Percentiles rank a stretch among this genome's conserved stretches.
Evolutionary conservation across 2,797 vertebrate species (phyloP).

Genomic region (Sciaenops ocellatus): DNA sequence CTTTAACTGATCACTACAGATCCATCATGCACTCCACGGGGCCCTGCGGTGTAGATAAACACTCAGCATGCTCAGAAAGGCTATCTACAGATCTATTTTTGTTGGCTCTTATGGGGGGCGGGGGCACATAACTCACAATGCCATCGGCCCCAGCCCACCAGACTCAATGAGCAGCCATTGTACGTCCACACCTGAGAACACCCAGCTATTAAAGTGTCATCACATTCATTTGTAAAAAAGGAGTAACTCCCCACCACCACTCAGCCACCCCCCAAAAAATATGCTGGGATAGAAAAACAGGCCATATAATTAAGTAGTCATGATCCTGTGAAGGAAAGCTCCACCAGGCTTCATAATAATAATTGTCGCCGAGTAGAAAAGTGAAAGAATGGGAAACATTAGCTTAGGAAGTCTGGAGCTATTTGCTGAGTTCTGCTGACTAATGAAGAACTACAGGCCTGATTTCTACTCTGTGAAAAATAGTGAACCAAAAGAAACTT

Average conservation of each 20-base stretch:
- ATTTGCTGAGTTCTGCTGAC: constrained; percentile 22
- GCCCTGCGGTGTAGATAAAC: constrained; percentile 71
- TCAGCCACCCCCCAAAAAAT: constrained; percentile 21
- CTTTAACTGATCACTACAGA: constrained; percentile 95
- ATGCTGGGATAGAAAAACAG: constrained; percentile 46
- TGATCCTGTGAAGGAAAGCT: constrained; percentile 48
- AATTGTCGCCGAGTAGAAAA: constrained; percentile 38
- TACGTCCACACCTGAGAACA: constrained; percentile 73
- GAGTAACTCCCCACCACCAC: constrained; percentile 25
- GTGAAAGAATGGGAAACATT: constrained; percentile 29
- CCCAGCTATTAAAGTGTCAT: constrained; percentile 82
- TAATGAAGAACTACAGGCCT: constrained; percentile 30
- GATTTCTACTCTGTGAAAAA: constrained; percentile 15
- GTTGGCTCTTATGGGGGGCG: constrained; percentile 62
- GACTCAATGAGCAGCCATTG: constrained; percentile 80
- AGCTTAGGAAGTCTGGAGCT: constrained; percentile 22
- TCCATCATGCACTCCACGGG: constrained; percentile 81
- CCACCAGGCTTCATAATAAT: constrained; percentile 36
- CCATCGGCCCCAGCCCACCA: constrained; percentile 63
- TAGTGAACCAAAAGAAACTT: constrained; percentile 32
- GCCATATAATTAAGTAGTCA: constrained; percentile 50
- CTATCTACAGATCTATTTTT: constrained; percentile 73
- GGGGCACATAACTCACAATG: constrained; percentile 79
- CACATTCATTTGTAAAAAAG: constrained; percentile 75
- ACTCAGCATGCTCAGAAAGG: constrained; percentile 63